Evolutionary conservation across 1,140 invertebrate genomes (phyloP).

Genomic region (Rhagoletis zephyria): DNA sequence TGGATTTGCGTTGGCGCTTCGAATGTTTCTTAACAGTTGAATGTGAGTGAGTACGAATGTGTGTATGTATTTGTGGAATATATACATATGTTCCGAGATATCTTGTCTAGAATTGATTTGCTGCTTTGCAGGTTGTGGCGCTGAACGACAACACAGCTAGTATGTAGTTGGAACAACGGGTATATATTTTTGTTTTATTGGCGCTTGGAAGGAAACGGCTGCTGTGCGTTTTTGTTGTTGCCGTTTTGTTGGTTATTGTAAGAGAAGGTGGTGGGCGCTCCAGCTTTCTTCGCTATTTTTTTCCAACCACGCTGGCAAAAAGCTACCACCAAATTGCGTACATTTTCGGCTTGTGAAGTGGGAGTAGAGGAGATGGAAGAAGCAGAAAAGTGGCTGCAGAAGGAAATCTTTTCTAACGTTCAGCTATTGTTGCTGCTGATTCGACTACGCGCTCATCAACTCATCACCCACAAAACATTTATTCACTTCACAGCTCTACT

Average conservation of each 20-base stretch:
- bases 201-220: neutral
- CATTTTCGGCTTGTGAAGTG: neutral
- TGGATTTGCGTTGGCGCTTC: neutral
- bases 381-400: too few relatives aligned
- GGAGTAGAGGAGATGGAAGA: neutral
- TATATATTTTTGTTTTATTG: too few relatives aligned
- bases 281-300: neutral
- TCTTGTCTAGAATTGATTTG: neutral
- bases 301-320: neutral
- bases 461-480: neutral
- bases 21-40: neutral
- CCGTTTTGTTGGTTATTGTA: neutral
- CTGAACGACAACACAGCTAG: too few relatives aligned
- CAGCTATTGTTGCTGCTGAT: neutral
- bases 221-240: neutral
- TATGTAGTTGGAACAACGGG: too few relatives aligned
- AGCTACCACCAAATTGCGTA: neutral
- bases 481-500: conserved; percentile 10
- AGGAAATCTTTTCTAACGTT: too few relatives aligned
- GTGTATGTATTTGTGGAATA: neutral
- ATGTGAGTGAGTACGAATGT: neutral
- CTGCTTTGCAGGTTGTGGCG: too few relatives aligned
- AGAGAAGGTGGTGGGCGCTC: neutral
- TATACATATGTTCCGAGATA: neutral
- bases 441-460: neutral